A percentile compares a stretch with the other conserved stretches of the same genome.
These are phyloP conservation scores for Agonopterix arenella DNA, from an alignment of 2,888 invertebrate species.

Conservation along the genomic window DNA sequence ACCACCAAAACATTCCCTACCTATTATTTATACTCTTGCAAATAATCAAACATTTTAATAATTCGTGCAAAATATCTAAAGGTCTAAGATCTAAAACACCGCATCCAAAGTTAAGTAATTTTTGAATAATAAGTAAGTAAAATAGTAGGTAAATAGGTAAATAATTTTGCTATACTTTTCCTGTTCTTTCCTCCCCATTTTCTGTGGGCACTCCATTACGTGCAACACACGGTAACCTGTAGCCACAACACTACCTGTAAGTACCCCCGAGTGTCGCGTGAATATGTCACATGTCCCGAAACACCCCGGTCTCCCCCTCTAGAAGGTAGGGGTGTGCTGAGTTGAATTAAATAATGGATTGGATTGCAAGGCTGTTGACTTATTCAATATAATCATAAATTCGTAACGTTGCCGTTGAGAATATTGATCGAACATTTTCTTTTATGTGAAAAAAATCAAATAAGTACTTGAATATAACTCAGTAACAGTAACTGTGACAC, in stretches of 20 bases:
- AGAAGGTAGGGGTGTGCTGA: slow-evolving; percentile 31
- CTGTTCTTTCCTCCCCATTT: slow-evolving; percentile 22
- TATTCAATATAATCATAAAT: slow-evolving; percentile 29
- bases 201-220: slow-evolving; percentile 48
- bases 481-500: too few relatives aligned
- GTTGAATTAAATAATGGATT: slow-evolving; percentile 55
- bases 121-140: too few relatives aligned
- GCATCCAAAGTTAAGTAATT: too few relatives aligned
- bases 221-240: slow-evolving; percentile 44
- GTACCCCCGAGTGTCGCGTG: slow-evolving; percentile 53
- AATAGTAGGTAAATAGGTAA: slow-evolving; percentile 6
- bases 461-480: too few relatives aligned
- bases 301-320: slow-evolving; percentile 26
- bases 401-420: neutral
- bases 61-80: too few relatives aligned
- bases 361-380: slow-evolving; percentile 38
- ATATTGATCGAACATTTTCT: too few relatives aligned
- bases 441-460: too few relatives aligned
- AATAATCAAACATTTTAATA: too few relatives aligned
- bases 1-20: too few relatives aligned
- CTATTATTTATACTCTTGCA: too few relatives aligned
- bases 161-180: slow-evolving; percentile 19
- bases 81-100: too few relatives aligned
- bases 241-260: slow-evolving; percentile 46
- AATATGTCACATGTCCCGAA: slow-evolving; percentile 62